phyloP scores from a whole-genome alignment of 2,888 invertebrate genomes.

The Apodemia mormo region DNA sequence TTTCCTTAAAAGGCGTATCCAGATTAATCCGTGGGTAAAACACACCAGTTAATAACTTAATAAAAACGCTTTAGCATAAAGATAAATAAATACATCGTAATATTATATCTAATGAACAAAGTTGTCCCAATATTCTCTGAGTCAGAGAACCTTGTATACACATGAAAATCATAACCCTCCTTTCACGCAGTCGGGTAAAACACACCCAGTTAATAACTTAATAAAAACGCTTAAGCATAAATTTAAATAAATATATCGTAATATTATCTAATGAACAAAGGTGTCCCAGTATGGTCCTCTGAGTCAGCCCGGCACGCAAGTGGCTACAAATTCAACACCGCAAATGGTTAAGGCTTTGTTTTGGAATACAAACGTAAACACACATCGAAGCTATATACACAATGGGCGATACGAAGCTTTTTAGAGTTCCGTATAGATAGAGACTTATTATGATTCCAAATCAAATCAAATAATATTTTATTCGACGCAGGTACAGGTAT shows the following conservation, averaged over 20 bases:
- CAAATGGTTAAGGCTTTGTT: constrained; percentile 5
- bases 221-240: not conserved
- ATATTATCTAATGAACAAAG: constrained; percentile 14
- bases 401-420: not conserved
- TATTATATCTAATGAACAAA: too few species aligned
- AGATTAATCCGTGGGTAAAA: too few species aligned
- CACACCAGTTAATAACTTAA: too few species aligned
- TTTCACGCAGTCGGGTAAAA: too few species aligned
- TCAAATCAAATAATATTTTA: too few species aligned
- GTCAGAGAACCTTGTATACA: too few species aligned
- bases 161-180: too few species aligned
- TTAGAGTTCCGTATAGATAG: constrained; percentile 9
- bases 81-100: too few species aligned
- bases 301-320: constrained; percentile 2
- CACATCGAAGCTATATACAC: not conserved
- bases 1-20: too few species aligned
- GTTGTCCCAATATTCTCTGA: too few species aligned
- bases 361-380: constrained; percentile 4
- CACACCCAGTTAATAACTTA: not conserved
- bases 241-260: constrained; percentile 10
- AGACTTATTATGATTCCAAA: not conserved
- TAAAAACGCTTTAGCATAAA: too few species aligned
- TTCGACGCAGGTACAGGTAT: too few species aligned
- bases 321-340: constrained; percentile 1
- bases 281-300: constrained; percentile 2